Evolutionary conservation across 2,797 vertebrate genomes (phyloP), one percentile per base, ranked within the genome.

Genomic region (Sebastes hopkinsi): DNA sequence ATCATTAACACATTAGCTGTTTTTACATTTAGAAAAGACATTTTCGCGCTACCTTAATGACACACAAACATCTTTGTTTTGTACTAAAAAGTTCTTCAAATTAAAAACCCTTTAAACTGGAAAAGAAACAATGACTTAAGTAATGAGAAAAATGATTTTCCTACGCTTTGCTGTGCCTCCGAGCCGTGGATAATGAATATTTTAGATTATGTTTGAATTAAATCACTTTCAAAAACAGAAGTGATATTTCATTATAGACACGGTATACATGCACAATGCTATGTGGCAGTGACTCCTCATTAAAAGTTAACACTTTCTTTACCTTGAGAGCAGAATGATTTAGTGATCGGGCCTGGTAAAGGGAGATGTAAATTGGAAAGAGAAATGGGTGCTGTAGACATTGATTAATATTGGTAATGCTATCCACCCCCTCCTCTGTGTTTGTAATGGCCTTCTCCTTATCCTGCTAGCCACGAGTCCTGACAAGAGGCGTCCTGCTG

Each of bases 341-440:
- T 97, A 97, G 93, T 95, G 95, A 96, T 93, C 95, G 92, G 94
- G 93, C 94, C 92, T 89, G 95, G 79, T 86, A 95, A 96, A 85
- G 72, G 75, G 96, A 96, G 95, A 96, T 96, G 97, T 95, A 97
- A 97, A 98, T 96, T 96, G 94, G 94, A 92, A 95, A 97, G 96
- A 97, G 96, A 96, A 97, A 97, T 97, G 87, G 95, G 94, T 92
- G 93, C 94, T 92, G 94, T 23, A 95, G 97, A 97, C 96, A 96
- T 97, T 98, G 97, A 99, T 98, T 97, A 97, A 98, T 98, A 98
- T 97, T 97, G 96, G 97, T 97, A 97, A 98, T 97, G 96, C 94
- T 96, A 95, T 96, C 79, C 77, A 56, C 62, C 75, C 79, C 84
- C 79, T 80, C 87, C 75, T 67, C 95, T 92, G 94, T 97, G 96